Evolutionary conservation across 1,140 invertebrate species (phyloP).

Genomic region (Eriocheir sinensis): DNA sequence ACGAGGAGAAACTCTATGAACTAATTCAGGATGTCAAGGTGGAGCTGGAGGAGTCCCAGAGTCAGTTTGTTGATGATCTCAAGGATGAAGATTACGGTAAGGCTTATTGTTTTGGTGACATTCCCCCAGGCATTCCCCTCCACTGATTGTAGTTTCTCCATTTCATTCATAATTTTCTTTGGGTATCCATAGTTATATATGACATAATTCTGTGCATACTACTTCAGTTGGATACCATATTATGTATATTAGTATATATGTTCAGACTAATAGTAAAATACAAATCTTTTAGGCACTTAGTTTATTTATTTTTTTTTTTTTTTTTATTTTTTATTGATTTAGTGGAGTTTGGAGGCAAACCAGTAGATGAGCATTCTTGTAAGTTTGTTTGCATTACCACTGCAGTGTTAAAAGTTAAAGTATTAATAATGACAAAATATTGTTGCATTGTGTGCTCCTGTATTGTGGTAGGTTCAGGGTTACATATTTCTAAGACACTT

Average conservation of each 20-base stretch:
- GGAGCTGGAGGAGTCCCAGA: constrained; percentile 50
- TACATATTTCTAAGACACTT: background rate
- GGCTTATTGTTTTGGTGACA: background rate
- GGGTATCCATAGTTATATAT: background rate
- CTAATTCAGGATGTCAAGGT: constrained; percentile 66
- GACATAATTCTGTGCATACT: too few relatives aligned
- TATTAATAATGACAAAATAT: too few relatives aligned
- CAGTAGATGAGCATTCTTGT: too few relatives aligned
- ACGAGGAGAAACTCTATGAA: constrained; percentile 49
- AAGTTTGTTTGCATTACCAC: too few relatives aligned
- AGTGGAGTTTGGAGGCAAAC: too few relatives aligned
- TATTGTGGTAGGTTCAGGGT: background rate
- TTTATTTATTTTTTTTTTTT: too few relatives aligned
- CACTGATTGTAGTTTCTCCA: background rate
- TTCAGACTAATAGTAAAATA: too few relatives aligned
- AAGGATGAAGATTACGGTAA: constrained; percentile 60
- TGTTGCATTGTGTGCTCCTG: too few relatives aligned
- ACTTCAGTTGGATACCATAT: background rate
- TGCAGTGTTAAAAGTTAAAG: too few relatives aligned
- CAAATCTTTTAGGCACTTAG: too few relatives aligned
- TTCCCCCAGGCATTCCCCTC: background rate
- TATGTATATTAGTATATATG: too few relatives aligned
- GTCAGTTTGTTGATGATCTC: constrained; percentile 36
- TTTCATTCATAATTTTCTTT: background rate
- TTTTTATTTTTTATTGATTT: too few relatives aligned